phyloP scores from a whole-genome alignment of 1,140 invertebrate species.

The Cyclina sinensis region DNA sequence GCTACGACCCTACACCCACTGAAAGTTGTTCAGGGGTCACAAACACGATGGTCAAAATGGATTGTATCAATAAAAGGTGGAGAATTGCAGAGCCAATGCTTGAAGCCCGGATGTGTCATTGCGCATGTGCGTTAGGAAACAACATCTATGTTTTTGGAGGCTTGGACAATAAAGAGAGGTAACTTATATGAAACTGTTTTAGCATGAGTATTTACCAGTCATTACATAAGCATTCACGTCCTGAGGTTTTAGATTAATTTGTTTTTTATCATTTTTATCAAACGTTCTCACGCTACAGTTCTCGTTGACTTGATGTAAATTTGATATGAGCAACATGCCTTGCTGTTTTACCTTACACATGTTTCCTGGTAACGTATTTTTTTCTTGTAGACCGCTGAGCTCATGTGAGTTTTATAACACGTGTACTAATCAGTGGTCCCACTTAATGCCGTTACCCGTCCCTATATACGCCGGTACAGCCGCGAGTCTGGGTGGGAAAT shows the following conservation, averaged over 20 bases:
- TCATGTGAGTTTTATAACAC: constrained; percentile 20
- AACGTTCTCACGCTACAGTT: no score
- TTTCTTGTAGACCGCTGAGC: constrained; percentile 12
- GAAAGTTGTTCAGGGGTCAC: not conserved
- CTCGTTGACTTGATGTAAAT: no score
- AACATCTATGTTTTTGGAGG: constrained; percentile 43
- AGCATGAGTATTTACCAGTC: no score
- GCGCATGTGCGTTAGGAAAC: constrained; percentile 33
- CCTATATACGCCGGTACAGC: constrained; percentile 29
- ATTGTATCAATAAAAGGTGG: constrained; percentile 14
- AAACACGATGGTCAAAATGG: constrained; percentile 10
- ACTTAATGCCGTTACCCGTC: not conserved
- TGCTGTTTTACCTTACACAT: no score
- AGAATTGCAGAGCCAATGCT: not conserved
- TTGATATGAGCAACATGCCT: no score
- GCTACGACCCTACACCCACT: not conserved
- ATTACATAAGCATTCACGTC: no score
- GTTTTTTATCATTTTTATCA: no score
- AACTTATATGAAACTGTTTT: no score
- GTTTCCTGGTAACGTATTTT: no score
- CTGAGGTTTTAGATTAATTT: no score
- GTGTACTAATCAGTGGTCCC: not conserved
- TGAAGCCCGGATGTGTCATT: constrained; percentile 29
- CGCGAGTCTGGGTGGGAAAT: not conserved
- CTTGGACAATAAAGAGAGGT: constrained; percentile 27